Base-by-base conservation (phyloP, 2,797 vertebrate genomes). In the Echiichthys vipera region DNA sequence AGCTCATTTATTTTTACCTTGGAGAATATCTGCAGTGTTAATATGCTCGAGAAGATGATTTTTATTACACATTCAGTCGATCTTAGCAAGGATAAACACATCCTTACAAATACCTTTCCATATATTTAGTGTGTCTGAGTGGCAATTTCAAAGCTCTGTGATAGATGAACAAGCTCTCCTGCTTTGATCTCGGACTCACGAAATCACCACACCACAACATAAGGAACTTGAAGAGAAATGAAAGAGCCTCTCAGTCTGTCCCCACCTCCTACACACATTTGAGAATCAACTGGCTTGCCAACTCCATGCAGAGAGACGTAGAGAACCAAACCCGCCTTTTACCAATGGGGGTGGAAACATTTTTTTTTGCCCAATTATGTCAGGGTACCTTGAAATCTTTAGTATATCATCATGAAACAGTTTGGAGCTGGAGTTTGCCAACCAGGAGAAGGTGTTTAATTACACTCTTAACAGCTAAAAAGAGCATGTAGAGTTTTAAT, bases 1-100 rank as follows among this genome's bases (percentile, higher is more conserved):
- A 88, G 71, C 64, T 88, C 53, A 74, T 86, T 84, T 73, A 70
- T 77, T 80, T 69, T 42, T 42, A 39, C 72, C 83, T 70, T 7
- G 0, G 76, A 82, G 79, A 76, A 53, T 49, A 54, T 65, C 47
- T 51, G 55, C 75, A 32, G 51, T 36, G 2, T 0, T 7, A 45
- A 66, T 54, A 43, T 49, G 53, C 71, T 77, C 72, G 74, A 82
- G 77, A 43, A 46, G 53, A 75, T 68, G 65, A 39, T 56, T 79
- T 91, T 78, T 78, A 81, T 78, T 74, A 58, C 73, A 56, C 58
- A n/a, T 70, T 73, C 36, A 39, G 29, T 85, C 17, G 13, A 65
- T 62, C 18, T 32, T 46, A 27, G 66, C 2, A 3, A 63, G 59
- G 24, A 67, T 69, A 53, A 34, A 56, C 43, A 15, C 62, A 25